Evolutionary conservation across 92 coral and sea anemone species (phyloP), one percentile per base, ranked within the genome.

Genomic region (Phymanthus crucifer): DNA sequence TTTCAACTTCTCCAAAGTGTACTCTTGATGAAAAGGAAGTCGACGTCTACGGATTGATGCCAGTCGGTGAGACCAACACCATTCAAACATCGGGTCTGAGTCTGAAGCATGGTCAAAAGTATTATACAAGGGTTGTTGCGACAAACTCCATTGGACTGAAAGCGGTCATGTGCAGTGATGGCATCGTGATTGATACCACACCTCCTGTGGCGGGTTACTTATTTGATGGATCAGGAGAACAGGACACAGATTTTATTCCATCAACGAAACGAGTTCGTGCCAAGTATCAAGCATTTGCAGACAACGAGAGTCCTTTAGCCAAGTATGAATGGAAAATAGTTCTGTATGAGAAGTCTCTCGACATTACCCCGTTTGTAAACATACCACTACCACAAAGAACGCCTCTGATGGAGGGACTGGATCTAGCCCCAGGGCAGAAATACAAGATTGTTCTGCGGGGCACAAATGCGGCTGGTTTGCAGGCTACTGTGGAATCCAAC

Each of bases 101-200:
- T 24, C 84, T 93, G 6, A 72, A 72, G 16, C 94, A 87, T 27
- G 92, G 91, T 9, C 50, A 54, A 11, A 90, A 50, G 36, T 93
- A 93, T 71, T 93, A 88, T 64, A 84, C 91, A 24, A 86, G 98
- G 7, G 69, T 93, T 36, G 72, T 85, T 47, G 86, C 83, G 19
- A 71, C 78, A 3, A 84, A 90, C 65, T 69, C 33, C 0, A 24
- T 87, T 66, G 94, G 94, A 19, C 23, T 93, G 38, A 69, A 82
- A 26, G 80, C 88, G 3, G 84, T 93, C 7, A 89, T 83, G 77
- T 93, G 98, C 73, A 90, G 98, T 79, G 88, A 93, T 83, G 98
- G 98, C n/a, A 79, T 93, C 29, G 38, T 76, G 34, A 86, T 93
- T 17, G 98, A 93, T 78, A 88, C 80, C 3, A 88, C 98, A 3